Evolutionary conservation across 2,797 vertebrate genomes (phyloP).

Genomic region (Aeoliscus strigatus): DNA sequence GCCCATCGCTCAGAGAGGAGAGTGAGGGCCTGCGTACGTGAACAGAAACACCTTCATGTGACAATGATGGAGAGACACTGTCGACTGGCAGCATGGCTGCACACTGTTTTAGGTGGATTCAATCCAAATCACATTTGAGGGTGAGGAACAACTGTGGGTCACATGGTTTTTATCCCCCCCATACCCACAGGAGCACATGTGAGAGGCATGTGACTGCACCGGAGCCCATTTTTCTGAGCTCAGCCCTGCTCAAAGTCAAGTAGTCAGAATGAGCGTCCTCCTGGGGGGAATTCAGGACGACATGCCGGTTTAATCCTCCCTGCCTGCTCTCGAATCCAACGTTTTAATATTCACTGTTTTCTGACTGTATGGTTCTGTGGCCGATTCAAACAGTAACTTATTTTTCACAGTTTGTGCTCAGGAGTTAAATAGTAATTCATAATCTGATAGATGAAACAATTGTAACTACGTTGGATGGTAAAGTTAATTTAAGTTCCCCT

Average conservation of each 20-base stretch:
- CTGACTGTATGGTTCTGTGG: too few relatives aligned
- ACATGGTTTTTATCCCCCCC: constrained; percentile 37
- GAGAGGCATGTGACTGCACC: constrained; percentile 65
- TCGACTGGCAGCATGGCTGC: too few relatives aligned
- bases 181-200: constrained; percentile 45
- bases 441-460: too few relatives aligned
- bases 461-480: constrained; percentile 1
- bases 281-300: constrained; percentile 27
- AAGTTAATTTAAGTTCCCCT: not conserved
- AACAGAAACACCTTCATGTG: constrained; percentile 3
- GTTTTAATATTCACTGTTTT: too few relatives aligned
- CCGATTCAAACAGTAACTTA: too few relatives aligned
- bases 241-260: constrained; percentile 48
- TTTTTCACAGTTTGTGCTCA: too few relatives aligned
- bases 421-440: too few relatives aligned
- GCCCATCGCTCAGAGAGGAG: constrained; percentile 74
- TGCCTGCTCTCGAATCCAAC: constrained; percentile 37
- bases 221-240: constrained; percentile 26
- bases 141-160: constrained; percentile 35
- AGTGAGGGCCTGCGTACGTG: constrained; percentile 37
- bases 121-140: constrained; percentile 18
- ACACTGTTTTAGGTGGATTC: constrained; percentile 12
- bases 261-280: constrained; percentile 15
- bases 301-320: constrained; percentile 40
- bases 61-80: constrained; percentile 10